Conservation (phyloP, 1,140 invertebrate species). For the Acyrthosiphon pisum region DNA sequence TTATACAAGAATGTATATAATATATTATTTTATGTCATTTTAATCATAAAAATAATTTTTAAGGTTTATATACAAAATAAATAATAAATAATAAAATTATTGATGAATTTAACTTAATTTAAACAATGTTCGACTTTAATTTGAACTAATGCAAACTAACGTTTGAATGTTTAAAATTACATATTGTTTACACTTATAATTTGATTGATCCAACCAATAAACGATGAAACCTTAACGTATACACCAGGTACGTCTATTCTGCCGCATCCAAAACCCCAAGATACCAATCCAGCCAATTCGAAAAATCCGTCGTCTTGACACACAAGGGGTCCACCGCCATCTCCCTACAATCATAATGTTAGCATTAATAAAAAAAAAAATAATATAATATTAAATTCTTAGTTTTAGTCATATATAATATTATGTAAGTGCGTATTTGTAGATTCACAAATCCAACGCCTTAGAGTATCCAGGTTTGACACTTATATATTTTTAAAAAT, state of each 20-base stretch:
- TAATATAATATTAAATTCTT: background rate
- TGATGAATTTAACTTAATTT: background rate
- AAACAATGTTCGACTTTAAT: background rate
- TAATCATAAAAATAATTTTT: background rate
- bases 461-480: background rate
- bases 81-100: conserved; percentile 31
- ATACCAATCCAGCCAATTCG: conserved; percentile 88
- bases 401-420: background rate
- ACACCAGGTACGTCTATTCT: conserved; percentile 88
- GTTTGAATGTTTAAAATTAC: conserved; percentile 64
- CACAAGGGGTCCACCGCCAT: conserved; percentile 89
- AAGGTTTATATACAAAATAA: background rate
- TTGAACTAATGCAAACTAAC: background rate
- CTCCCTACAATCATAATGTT: conserved; percentile 71
- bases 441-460: background rate
- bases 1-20: background rate
- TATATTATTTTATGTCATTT: conserved; percentile 23
- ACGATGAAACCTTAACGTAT: conserved; percentile 92
- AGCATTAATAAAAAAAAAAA: background rate
- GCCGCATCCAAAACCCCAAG: conserved; percentile 92
- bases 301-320: conserved; percentile 93
- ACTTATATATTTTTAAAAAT: no score
- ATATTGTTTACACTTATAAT: conserved; percentile 94
- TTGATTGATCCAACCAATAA: conserved; percentile 96
- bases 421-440: no score